Base-by-base conservation (phyloP, 2,113 vertebrate species). In the Uria lomvia region DNA sequence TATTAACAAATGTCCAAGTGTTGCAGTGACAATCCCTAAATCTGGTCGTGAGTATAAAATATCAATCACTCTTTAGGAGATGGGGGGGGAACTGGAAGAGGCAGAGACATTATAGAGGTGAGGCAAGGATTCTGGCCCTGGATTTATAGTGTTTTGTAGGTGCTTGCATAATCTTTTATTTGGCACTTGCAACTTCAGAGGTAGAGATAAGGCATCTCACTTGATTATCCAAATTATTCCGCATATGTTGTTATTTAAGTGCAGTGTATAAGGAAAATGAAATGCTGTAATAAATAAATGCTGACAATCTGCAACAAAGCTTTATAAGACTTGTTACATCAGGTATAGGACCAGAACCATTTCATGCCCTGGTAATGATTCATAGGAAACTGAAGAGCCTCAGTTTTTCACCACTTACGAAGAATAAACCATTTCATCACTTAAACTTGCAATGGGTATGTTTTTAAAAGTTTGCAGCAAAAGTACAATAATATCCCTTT, bases 351-450 rank as follows among this genome's bases (percentile, higher is more conserved):
- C 49, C 40, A 72, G 30, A 76, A 55, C 43, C 66, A 27, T 14
- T 40, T 83, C 4, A 3, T 79, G 49, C 23, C 13, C 50, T 87
- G 34, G 20, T 83, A 24, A 47, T 24, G 36, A 22, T 50, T 88
- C 20, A 26, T 3, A 58, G 30, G 75, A 70, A 66, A 73, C 18
- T 53, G 58, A 62, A 93, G 27, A 90, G 19, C 42, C 53, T 91
- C 0, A 0, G 0, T 30, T 85, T 94, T 81, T 81, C n/a, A 78
- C 42, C 40, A 24, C 34, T 65, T 89, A 23, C 0, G 19, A 68
- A 80, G n/a, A 78, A 86, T 38, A 75, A 91, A 73, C 13, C 26
- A 85, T 87, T 93, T 89, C 7, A 26, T 73, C 40, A 65, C 34
- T 56, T 67, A 36, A 34, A 53, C 13, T 49, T 77, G 21, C 72